Percentiles rank a stretch among this genome's conserved stretches.
phyloP scores from a whole-genome alignment of 2,888 invertebrate genomes.

The Scaptomyza polygonia region DNA sequence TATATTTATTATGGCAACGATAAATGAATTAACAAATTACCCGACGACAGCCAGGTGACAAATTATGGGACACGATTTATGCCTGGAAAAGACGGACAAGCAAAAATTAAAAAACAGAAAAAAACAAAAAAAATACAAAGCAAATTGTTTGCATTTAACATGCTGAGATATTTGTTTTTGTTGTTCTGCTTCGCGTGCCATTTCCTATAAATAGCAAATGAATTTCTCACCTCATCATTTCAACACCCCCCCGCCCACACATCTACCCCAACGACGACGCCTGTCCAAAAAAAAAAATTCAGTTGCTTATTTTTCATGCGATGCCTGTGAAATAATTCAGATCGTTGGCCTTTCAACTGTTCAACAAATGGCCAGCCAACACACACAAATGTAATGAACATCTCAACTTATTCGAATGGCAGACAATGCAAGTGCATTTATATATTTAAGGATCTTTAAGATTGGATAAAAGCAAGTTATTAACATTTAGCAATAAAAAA shows the following conservation, averaged over 20 bases:
- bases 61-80: constrained; percentile 55
- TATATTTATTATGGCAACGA: constrained; percentile 15
- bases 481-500: too few relatives aligned
- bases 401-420: too few relatives aligned
- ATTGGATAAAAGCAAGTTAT: too few relatives aligned
- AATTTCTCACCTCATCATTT: constrained; percentile 5
- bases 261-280: neutral
- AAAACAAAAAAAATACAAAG: neutral
- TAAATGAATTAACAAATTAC: constrained; percentile 63
- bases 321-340: constrained; percentile 23
- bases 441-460: too few relatives aligned
- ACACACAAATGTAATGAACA: neutral
- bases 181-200: constrained; percentile 47
- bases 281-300: constrained; percentile 12
- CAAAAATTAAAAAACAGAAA: constrained; percentile 5
- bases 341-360: constrained; percentile 40
- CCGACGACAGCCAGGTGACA: constrained; percentile 66
- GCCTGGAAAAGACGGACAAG: constrained; percentile 9
- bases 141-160: neutral
- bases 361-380: neutral
- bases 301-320: constrained; percentile 20
- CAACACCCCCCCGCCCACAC: neutral
- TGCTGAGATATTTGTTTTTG: constrained; percentile 1
- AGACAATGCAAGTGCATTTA: neutral
- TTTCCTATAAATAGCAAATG: constrained; percentile 49